phyloP scores from a whole-genome alignment of 2,888 invertebrate genomes.

The Pammene aurita region DNA sequence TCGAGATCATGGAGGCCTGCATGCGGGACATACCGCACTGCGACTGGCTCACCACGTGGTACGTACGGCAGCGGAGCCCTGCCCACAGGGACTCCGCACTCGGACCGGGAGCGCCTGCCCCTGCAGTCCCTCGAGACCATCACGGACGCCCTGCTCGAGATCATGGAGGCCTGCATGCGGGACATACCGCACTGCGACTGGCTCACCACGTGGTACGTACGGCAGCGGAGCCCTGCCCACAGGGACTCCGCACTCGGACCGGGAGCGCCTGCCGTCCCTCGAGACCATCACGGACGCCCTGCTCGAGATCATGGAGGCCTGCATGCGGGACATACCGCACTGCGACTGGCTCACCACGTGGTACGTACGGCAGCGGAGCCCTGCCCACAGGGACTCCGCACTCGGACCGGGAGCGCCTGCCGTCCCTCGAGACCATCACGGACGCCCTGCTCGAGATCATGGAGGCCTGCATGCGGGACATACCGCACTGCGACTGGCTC shows the following conservation, averaged over 20 bases:
- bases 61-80: conserved; percentile 36
- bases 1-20: conserved; percentile 23
- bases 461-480: conserved; percentile 78
- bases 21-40: conserved; percentile 92
- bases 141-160: conserved; percentile 18
- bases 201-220: conserved; percentile 91
- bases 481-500: conserved; percentile 96
- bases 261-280: background rate
- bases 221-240: background rate
- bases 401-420: conserved; percentile 51
- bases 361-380: conserved; percentile 62
- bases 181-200: conserved; percentile 97
- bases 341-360: conserved; percentile 98
- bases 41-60: conserved; percentile 97
- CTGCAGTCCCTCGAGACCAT: conserved; percentile 15
- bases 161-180: conserved; percentile 18
- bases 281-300: conserved; percentile 21
- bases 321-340: conserved; percentile 88
- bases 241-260: no score
- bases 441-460: conserved; percentile 24
- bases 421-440: conserved; percentile 13
- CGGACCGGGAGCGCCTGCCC: background rate
- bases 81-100: no score
- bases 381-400: no score
- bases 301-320: conserved; percentile 25